Evolutionary conservation across 2,797 vertebrate genomes (phyloP), one percentile per base, ranked within the genome.

Genomic region (Echiichthys vipera): DNA sequence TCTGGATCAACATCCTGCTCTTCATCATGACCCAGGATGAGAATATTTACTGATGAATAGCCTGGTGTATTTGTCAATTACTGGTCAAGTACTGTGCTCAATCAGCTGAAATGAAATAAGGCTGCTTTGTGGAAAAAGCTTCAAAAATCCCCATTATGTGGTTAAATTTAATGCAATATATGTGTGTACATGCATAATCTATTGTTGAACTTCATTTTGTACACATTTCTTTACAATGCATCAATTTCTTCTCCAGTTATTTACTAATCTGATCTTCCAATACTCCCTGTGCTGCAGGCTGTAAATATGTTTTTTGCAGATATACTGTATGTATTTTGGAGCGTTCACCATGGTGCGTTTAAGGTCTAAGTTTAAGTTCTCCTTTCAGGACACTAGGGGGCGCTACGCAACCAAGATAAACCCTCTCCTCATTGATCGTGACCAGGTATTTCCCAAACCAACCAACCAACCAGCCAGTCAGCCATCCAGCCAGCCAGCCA

Each of bases 361-460:
- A 39, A 45, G 49, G 46, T 70, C 69, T 65, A 18, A 30, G 1
- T 1, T 46, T 50, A 25, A 73, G 17, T 82, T 81, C 71, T 53
- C 17, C 0, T 47, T 71, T 64, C 3, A 14, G 66, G 49, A 18
- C 92, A 69, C 42, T 71, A 93, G 94, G 77, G 85, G 93, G 91
- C 82, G 88, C 37, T 77, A 67, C 66, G 25, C 34, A 45, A 78
- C 82, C 72, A 49, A 61, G 24, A 64, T 57, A 59, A 73, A 74
- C 32, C 22, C 51, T 57, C 54, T 74, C 37, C 40, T 83, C 69
- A 83, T 75, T 75, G 91, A 92, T 95, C 93, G 92, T 94, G 93
- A 94, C 92, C 89, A 91, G 93, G 94, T 94, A 93, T 95, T 95
- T 95, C 94, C 95, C 93, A 90, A 93, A 93, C 84, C 92, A 93